Base-by-base conservation (phyloP, 2,888 invertebrate genomes). In the Eupithecia centaureata region DNA sequence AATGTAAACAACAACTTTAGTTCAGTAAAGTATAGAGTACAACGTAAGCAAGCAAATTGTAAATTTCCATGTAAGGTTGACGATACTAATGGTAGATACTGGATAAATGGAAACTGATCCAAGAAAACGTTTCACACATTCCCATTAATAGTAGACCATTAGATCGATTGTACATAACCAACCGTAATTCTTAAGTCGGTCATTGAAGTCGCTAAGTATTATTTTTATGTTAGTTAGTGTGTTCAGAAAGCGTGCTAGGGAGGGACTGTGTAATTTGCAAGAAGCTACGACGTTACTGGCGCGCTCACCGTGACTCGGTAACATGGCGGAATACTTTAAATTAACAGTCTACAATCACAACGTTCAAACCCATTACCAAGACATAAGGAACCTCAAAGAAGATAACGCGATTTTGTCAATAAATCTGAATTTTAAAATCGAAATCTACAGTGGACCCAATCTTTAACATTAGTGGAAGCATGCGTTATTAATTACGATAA, bases 181-280 rank as follows among this genome's bases (percentile, higher is more conserved):
- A 75, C 76, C 79, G 80, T 82, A 82, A 82, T 82, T 70, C 74
- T 38, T 69, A 72, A 76, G 77, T 78, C 77, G 79, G 78, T 80
- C 78, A 82, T 83, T 79, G 81, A 79, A 76, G 79, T 82, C 75
- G 80, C 81, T 85, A 88, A 90, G 86, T 90, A 89, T 85, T 79
- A 86, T 87, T 88, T 85, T 90, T 87, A 88, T 82, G 76, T 79
- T 75, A 76, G 82, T 84, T 91, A 90, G 81, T 78, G 89, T 90
- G 92, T 87, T 86, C 92, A 92, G 92, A 92, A 92, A 92, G 92
- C 92, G 92, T 92, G 86, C 82, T 86, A 84, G 77, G 87, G 86
- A 84, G 89, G 83, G 83, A 80, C 82, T 88, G 13, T 86, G 87
- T 89, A 91, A 91, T 89, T 90, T 87, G 86, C 86, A 81, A 85